Conservation (phyloP, 64 coral and sea anemone species). For the Montipora capricornis region DNA sequence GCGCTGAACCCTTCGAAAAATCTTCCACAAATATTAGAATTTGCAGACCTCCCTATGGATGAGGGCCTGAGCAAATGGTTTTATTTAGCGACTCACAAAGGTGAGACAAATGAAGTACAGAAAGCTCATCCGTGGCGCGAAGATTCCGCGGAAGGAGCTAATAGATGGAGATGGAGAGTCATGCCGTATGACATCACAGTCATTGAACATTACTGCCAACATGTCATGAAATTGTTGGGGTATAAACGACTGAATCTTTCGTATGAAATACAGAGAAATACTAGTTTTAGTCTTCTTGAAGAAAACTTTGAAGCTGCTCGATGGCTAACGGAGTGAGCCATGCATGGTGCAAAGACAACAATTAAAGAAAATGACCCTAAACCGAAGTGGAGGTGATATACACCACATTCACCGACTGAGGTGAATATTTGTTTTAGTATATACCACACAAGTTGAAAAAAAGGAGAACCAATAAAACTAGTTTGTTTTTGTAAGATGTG, state of each 20-base stretch:
- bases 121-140: not conserved
- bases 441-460: too few relatives aligned
- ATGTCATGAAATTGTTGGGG: slow-evolving; percentile 14
- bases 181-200: not conserved
- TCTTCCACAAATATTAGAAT: not conserved
- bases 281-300: not conserved
- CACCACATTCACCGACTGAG: too few relatives aligned
- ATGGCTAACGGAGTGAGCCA: not conserved
- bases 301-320: slow-evolving; percentile 1
- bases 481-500: too few relatives aligned
- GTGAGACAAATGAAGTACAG: not conserved
- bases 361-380: too few relatives aligned
- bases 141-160: not conserved
- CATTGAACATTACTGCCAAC: not conserved
- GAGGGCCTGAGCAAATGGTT: slow-evolving; percentile 5
- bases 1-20: not conserved
- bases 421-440: too few relatives aligned
- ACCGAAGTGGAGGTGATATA: too few relatives aligned
- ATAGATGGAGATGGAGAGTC: slow-evolving; percentile 3
- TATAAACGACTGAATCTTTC: not conserved
- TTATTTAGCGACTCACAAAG: slow-evolving; percentile 22
- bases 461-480: too few relatives aligned
- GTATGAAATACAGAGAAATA: not conserved
- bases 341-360: too few relatives aligned
- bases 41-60: not conserved